Evolutionary conservation across 2,888 invertebrate genomes (phyloP).

Genomic region (Cephalotes varians): DNA sequence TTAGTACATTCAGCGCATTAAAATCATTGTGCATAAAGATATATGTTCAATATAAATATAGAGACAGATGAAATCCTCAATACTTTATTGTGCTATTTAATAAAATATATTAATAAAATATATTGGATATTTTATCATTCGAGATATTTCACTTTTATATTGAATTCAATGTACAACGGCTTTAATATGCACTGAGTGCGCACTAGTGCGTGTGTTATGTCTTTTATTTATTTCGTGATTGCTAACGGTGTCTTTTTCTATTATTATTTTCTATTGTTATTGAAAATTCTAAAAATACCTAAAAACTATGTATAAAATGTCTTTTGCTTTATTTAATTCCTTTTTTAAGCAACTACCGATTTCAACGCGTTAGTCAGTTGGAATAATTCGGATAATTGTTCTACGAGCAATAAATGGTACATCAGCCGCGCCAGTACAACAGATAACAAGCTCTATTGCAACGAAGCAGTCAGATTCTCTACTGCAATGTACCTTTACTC

Average conservation of each 20-base stretch:
- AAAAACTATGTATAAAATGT: background rate
- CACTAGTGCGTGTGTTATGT: too few species aligned
- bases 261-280: too few species aligned
- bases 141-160: too few species aligned
- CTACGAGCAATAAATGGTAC: constrained; percentile 73
- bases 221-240: background rate
- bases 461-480: constrained; percentile 55
- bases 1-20: too few species aligned
- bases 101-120: too few species aligned
- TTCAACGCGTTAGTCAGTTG: constrained; percentile 9
- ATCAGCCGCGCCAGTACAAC: constrained; percentile 65
- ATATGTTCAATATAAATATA: too few species aligned
- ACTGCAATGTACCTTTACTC: constrained; percentile 43
- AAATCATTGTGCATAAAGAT: too few species aligned
- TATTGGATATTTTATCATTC: too few species aligned
- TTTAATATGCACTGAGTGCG: too few species aligned
- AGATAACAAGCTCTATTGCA: constrained; percentile 77
- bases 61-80: too few species aligned
- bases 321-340: background rate
- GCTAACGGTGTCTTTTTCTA: background rate
- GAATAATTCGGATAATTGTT: constrained; percentile 61
- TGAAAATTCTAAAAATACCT: background rate
- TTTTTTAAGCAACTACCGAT: background rate
- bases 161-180: too few species aligned
- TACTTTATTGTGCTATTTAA: too few species aligned